Base-by-base conservation (phyloP, 2,888 invertebrate genomes). In the Caenorhabditis macrosperma region DNA sequence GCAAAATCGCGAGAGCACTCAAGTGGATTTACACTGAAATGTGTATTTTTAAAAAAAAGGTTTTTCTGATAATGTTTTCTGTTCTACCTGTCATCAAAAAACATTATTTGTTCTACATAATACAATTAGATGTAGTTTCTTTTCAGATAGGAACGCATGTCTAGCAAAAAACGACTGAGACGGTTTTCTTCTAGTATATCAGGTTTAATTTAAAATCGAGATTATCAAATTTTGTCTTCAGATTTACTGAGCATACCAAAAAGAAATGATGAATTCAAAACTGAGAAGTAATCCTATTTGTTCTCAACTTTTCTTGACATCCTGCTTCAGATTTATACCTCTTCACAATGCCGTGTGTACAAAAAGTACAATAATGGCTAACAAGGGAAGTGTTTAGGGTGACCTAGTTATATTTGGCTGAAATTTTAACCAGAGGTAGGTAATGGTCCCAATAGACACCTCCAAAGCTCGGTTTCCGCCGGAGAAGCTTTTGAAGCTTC, bases 121-220 rank as follows among this genome's bases (percentile, higher is more conserved):
- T n/a, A n/a, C n/a, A n/a, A 41, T 41, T 10, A 10, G 2, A 6
- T 12, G 10, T 15, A 41, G 41, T 41, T 6, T 41, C 41, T n/a
- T 46, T 48, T 24, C 9, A n/a, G 15, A 41, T n/a, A 10, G 22
- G 5, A 24, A 2, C 24, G 1, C 6, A 83, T 83, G 83, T 75
- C 78, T 0, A 78, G 83, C 30, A 57, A 71, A 63, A 78, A 78
- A 72, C 66, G 84, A 17, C 54, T 86, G 0, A 66, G 84, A 7
- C 66, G 82, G 20, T 86, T 86, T 67, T 86, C 86, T 2, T 82
- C 83, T 0, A 82, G 81, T 68, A 82, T 85, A 46, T 83, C 84
- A 71, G 85, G 85, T 69, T 2, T 57, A 33, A 33, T 28, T 41
- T 55, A 2, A 54, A 38, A 15, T n/a, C n/a, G n/a, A n/a, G n/a